Evolutionary conservation across 2,797 vertebrate genomes (phyloP).

Genomic region (Lithobates pipiens): DNA sequence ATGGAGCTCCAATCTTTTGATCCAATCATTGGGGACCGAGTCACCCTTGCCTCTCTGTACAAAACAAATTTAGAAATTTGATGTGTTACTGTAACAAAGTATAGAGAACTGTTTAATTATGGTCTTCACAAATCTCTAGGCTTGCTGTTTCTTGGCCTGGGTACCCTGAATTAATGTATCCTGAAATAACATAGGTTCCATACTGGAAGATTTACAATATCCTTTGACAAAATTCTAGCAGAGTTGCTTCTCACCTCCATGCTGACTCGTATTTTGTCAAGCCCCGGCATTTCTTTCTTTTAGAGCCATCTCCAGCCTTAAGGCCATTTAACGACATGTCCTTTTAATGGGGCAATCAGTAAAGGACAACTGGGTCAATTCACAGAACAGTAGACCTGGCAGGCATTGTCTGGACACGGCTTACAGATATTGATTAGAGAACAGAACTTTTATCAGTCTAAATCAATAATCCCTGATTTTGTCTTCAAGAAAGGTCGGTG

Average conservation of each 20-base stretch:
- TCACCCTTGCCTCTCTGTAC: too few species aligned
- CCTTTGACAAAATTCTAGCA: neutral
- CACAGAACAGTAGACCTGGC: neutral
- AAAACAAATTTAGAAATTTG: too few species aligned
- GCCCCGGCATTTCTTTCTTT: neutral
- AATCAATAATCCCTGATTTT: slow-evolving; percentile 53
- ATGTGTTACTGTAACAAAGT: too few species aligned
- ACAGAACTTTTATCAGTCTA: slow-evolving; percentile 23
- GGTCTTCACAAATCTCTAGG: too few species aligned
- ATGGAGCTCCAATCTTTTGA: too few species aligned
- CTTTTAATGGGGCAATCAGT: slow-evolving; percentile 30
- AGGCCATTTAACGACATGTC: slow-evolving; percentile 8
- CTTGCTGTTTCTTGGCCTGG: too few species aligned
- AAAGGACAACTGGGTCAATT: slow-evolving; percentile 30
- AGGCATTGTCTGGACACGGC: neutral
- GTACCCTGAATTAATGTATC: too few species aligned
- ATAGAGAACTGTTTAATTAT: too few species aligned
- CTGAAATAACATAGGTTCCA: too few species aligned
- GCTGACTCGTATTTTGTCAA: neutral
- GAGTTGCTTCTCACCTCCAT: neutral
- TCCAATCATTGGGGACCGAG: too few species aligned
- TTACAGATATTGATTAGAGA: slow-evolving; percentile 45
- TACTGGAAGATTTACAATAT: neutral
- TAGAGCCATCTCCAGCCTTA: neutral
- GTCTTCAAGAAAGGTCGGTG: neutral